These are phyloP conservation scores for Synaphobranchus kaupii DNA, from an alignment of 2,797 vertebrate species.

Conservation along the genomic window DNA sequence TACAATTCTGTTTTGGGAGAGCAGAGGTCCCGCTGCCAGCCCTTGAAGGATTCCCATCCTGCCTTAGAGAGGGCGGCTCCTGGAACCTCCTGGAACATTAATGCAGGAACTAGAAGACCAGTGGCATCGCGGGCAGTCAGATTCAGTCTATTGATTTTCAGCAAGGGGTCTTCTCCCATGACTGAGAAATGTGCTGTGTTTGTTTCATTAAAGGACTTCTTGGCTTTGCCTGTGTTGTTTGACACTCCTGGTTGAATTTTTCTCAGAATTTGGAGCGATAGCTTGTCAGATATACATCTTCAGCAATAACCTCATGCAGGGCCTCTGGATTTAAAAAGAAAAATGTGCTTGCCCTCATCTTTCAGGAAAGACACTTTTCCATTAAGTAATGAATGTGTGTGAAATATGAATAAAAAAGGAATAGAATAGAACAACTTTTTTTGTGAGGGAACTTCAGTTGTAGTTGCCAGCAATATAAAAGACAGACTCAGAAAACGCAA, in stretches of 20 bases:
- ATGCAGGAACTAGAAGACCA: neutral
- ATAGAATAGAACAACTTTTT: no score
- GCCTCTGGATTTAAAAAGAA: neutral
- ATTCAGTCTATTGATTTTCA: neutral
- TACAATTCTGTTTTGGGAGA: neutral
- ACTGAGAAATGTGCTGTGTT: neutral
- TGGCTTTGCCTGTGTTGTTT: neutral
- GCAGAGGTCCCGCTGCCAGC: neutral
- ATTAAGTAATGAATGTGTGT: neutral
- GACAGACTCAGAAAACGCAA: no score
- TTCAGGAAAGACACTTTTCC: neutral
- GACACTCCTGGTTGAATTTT: neutral
- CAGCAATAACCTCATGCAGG: neutral
- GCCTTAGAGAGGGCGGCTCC: neutral
- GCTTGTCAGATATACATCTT: neutral
- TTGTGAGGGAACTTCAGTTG: no score
- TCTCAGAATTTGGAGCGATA: neutral
- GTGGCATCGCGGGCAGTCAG: neutral
- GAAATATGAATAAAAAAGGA: neutral
- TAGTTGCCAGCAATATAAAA: no score
- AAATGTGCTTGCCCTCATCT: neutral
- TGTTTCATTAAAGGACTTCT: neutral
- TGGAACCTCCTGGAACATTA: neutral
- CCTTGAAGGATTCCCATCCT: neutral
- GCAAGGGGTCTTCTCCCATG: neutral